A percentile compares a stretch with the other conserved stretches of the same genome.
phyloP scores from a whole-genome alignment of 2,888 invertebrate genomes.

The Agonum fuliginosum region DNA sequence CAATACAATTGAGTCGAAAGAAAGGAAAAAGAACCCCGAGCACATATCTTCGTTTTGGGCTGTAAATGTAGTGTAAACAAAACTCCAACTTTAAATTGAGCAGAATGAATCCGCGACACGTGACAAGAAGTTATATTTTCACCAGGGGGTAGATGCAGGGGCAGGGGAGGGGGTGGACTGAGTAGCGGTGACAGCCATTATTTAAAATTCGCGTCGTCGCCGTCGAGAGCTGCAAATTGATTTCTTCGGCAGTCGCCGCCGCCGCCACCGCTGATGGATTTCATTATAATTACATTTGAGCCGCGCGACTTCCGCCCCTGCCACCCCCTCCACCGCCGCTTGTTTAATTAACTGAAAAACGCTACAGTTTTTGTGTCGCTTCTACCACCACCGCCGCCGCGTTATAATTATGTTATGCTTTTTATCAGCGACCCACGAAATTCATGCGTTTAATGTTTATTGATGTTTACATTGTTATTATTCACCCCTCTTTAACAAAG shows the following conservation, averaged over 20 bases:
- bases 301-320: slow-evolving; percentile 61
- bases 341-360: slow-evolving; percentile 69
- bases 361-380: slow-evolving; percentile 55
- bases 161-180: background rate
- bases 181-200: slow-evolving; percentile 69
- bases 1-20: slow-evolving; percentile 28
- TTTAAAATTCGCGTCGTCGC: slow-evolving; percentile 70
- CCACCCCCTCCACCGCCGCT: slow-evolving; percentile 62
- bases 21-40: slow-evolving; percentile 25
- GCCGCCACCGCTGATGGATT: slow-evolving; percentile 69
- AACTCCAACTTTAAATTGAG: slow-evolving; percentile 71
- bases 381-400: background rate
- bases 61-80: slow-evolving; percentile 72
- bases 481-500: background rate
- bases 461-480: slow-evolving; percentile 46
- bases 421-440: slow-evolving; percentile 58
- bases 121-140: slow-evolving; percentile 72
- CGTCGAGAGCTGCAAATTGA: slow-evolving; percentile 71
- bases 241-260: slow-evolving; percentile 68
- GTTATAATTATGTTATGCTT: slow-evolving; percentile 66
- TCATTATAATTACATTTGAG: slow-evolving; percentile 72
- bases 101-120: slow-evolving; percentile 71
- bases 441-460: slow-evolving; percentile 55
- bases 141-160: slow-evolving; percentile 58
- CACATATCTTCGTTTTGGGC: slow-evolving; percentile 61